Evolutionary conservation across 2,888 invertebrate species (phyloP).

Genomic region (Phalangium opilio): DNA sequence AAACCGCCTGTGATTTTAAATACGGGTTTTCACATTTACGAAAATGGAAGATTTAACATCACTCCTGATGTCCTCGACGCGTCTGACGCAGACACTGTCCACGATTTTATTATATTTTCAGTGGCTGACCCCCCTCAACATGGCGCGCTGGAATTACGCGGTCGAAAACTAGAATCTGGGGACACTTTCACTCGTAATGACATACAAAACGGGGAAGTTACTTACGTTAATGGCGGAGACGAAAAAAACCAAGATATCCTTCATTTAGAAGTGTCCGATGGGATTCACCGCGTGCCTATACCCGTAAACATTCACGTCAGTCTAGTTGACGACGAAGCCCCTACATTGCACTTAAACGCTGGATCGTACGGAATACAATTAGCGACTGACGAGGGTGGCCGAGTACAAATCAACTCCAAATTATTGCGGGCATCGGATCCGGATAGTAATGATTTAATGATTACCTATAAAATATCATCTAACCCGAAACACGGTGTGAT

Average conservation of each 20-base stretch:
- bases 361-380: slow-evolving; percentile 24
- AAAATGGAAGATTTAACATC: slow-evolving; percentile 26
- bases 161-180: slow-evolving; percentile 22
- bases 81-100: slow-evolving; percentile 28
- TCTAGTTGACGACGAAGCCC: slow-evolving; percentile 27
- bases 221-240: slow-evolving; percentile 26
- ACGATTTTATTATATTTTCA: slow-evolving; percentile 23
- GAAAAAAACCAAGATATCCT: slow-evolving; percentile 27
- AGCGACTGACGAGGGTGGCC: slow-evolving; percentile 25
- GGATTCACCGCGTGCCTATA: slow-evolving; percentile 28
- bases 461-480: slow-evolving; percentile 25
- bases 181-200: slow-evolving; percentile 27
- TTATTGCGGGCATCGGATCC: slow-evolving; percentile 25
- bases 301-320: slow-evolving; percentile 25
- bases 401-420: slow-evolving; percentile 22
- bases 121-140: slow-evolving; percentile 25
- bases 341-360: slow-evolving; percentile 22
- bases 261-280: slow-evolving; percentile 29
- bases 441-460: slow-evolving; percentile 25
- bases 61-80: slow-evolving; percentile 26
- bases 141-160: slow-evolving; percentile 25
- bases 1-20: slow-evolving; percentile 29
- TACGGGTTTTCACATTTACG: slow-evolving; percentile 25
- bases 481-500: slow-evolving; percentile 25
- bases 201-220: slow-evolving; percentile 24